Conservation (phyloP, 2,797 vertebrate species). For the Okamejei kenojei region DNA sequence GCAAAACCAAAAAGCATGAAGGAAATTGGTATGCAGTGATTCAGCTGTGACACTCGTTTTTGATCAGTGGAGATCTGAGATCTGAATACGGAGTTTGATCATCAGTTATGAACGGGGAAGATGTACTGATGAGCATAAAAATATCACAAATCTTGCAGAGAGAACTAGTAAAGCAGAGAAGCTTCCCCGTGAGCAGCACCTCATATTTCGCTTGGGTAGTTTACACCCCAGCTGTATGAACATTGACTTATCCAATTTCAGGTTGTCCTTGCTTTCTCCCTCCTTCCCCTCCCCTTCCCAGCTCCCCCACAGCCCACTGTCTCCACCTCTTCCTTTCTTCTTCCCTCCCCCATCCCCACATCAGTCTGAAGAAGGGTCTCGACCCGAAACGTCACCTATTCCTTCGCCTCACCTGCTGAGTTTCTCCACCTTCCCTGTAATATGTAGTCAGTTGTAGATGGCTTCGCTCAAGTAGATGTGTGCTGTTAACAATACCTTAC, state of each 20-base stretch:
- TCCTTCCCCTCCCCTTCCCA: too few relatives aligned
- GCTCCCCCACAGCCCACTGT: too few relatives aligned
- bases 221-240: too few relatives aligned
- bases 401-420: too few relatives aligned
- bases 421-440: neutral
- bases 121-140: neutral
- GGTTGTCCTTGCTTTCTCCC: too few relatives aligned
- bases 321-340: too few relatives aligned
- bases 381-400: too few relatives aligned
- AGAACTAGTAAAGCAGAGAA: neutral
- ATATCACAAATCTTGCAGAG: neutral
- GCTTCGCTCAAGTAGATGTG: neutral
- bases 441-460: neutral
- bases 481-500: neutral
- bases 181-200: too few relatives aligned
- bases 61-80: neutral
- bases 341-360: too few relatives aligned
- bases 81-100: neutral
- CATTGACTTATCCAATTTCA: too few relatives aligned
- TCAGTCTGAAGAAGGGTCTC: too few relatives aligned
- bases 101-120: neutral
- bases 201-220: too few relatives aligned
- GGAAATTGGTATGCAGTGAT: neutral
- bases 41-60: neutral
- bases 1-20: neutral